Evolutionary conservation across 2,113 vertebrate species (phyloP).

Genomic region (Neogobius melanostomus): DNA sequence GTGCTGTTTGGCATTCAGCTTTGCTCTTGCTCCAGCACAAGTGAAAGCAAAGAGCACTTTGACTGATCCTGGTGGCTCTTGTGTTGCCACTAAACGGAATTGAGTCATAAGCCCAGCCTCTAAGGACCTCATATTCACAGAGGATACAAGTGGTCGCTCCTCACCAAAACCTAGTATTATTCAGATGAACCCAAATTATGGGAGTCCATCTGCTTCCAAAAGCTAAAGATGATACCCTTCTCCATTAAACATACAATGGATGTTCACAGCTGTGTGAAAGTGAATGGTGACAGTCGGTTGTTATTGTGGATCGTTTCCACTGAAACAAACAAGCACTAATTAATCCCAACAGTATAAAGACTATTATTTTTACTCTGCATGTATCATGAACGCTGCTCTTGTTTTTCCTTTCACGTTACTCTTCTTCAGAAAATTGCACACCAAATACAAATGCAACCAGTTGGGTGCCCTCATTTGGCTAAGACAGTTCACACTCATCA

Average conservation of each 20-base stretch:
- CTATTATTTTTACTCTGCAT: constrained; percentile 34
- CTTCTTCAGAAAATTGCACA: background rate
- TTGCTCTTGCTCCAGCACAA: constrained; percentile 63
- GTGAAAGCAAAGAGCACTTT: constrained; percentile 74
- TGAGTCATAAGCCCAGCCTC: constrained; percentile 17
- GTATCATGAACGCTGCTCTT: background rate
- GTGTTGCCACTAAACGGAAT: constrained; percentile 45
- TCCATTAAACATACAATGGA: constrained; percentile 13
- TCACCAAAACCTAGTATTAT: constrained; percentile 4
- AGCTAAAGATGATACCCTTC: constrained; percentile 16
- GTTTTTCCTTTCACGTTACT: background rate
- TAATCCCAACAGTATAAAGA: constrained; percentile 46
- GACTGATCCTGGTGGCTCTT: constrained; percentile 58
- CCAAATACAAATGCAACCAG: background rate
- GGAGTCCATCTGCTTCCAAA: background rate
- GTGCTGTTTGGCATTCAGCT: constrained; percentile 74
- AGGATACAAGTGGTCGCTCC: constrained; percentile 17
- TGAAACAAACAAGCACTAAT: constrained; percentile 50
- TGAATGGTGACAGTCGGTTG: constrained; percentile 33
- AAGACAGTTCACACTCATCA: background rate
- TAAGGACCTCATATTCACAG: constrained; percentile 4
- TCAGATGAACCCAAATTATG: constrained; percentile 5
- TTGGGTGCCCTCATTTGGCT: background rate
- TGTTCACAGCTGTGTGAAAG: constrained; percentile 51
- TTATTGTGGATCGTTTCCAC: constrained; percentile 27